Percentiles rank a stretch among this genome's conserved stretches.
Conservation (phyloP, 2,888 invertebrate genomes). For the Coenonympha arcania region DNA sequence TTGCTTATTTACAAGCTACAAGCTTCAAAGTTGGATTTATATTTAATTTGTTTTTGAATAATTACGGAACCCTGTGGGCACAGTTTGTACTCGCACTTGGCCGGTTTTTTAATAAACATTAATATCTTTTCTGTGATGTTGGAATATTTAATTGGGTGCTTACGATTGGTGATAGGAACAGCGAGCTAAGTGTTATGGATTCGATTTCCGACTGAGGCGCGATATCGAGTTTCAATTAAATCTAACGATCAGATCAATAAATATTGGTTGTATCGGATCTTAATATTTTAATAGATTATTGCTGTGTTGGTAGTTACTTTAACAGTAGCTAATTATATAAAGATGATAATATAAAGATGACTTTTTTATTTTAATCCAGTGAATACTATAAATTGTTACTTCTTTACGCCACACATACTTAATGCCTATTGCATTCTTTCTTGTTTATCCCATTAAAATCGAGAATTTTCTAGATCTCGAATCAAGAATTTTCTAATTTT, state of each 20-base stretch:
- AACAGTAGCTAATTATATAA: too few relatives aligned
- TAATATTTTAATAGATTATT: not conserved
- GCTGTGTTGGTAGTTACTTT: not conserved
- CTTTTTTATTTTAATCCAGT: too few relatives aligned
- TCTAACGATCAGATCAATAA: not conserved
- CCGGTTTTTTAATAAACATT: slow-evolving; percentile 2
- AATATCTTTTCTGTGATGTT: slow-evolving; percentile 14
- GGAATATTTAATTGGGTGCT: slow-evolving; percentile 25
- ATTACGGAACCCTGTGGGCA: not conserved
- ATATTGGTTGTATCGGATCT: slow-evolving; percentile 5
- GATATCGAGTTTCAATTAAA: slow-evolving; percentile 15
- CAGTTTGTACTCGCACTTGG: not conserved
- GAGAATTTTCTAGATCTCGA: too few relatives aligned
- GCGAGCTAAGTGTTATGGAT: slow-evolving; percentile 15
- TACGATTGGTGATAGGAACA: slow-evolving; percentile 16
- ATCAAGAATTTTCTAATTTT: too few relatives aligned
- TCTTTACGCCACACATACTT: too few relatives aligned
- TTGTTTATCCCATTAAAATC: too few relatives aligned
- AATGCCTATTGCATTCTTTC: too few relatives aligned
- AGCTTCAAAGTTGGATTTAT: too few relatives aligned
- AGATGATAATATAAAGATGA: too few relatives aligned
- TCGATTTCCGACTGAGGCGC: slow-evolving; percentile 15
- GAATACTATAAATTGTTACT: too few relatives aligned
- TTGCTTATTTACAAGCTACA: too few relatives aligned
- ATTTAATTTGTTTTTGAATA: not conserved